Conservation (phyloP, 2,113 vertebrate genomes). For the Tachycineta bicolor region DNA sequence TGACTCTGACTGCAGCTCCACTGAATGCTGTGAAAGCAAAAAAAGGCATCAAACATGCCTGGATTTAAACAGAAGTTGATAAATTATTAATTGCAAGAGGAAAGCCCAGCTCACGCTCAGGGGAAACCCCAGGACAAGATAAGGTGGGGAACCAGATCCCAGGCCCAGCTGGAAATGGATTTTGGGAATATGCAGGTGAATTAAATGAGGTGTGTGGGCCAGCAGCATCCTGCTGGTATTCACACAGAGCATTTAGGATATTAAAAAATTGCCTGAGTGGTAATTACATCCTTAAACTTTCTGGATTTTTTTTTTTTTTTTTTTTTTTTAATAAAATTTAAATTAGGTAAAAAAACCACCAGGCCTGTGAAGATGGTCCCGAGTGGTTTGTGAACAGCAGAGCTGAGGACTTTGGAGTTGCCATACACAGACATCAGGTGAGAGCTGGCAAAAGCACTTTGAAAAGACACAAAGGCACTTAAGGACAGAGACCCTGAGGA, state of each 20-base stretch:
- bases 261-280: background rate
- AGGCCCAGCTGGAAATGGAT: background rate
- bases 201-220: background rate
- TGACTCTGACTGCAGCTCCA: background rate
- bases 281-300: background rate
- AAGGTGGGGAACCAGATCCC: background rate
- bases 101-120: background rate
- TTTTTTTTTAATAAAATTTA: background rate
- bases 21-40: background rate
- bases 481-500: background rate
- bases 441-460: background rate
- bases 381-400: background rate
- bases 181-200: background rate
- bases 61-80: background rate
- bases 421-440: background rate
- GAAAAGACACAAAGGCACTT: background rate
- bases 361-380: background rate
- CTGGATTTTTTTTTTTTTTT: background rate
- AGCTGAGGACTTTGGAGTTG: background rate
- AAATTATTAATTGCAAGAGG: background rate
- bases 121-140: background rate
- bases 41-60: accelerated
- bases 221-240: background rate
- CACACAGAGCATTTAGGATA: background rate
- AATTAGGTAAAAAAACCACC: background rate